Base-by-base conservation (phyloP, 1,140 invertebrate species). In the Ganaspis sp. region DNA sequence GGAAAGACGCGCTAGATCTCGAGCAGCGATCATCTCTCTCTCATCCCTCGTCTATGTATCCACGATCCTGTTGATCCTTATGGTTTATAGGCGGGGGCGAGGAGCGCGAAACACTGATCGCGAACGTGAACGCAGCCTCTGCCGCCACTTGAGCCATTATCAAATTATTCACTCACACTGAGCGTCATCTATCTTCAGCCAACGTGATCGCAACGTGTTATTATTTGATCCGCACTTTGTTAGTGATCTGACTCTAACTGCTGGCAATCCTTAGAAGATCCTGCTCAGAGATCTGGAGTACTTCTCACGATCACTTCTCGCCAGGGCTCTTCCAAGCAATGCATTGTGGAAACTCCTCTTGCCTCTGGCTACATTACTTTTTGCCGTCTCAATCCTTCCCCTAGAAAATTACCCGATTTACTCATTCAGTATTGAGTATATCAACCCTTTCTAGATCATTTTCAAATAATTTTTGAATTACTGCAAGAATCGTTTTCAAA, bases 191-290 rank as follows among this genome's bases (percentile, higher is more conserved):
- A 90, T 90, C 89, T 90, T 90, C 86, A 77, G 80, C 79, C 77
- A 80, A 76, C 85, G 71, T 85, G 84, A 87, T 88, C 87, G 80
- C 82, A 90, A 90, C 88, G 86, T 90, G 87, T 90, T 90, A 90
- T 90, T 90, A 90, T 90, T 90, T 88, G 87, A 90, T 90, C 89
- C 88, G 90, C 89, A 90, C 89, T 90, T 90, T 90, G 88, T 90
- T 90, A 89, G 89, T 86, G 84, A 90, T 90, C 87, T 85, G 82
- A 87, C 83, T 85, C 80, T 87, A 88, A 87, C 83, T 82, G 83
- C 77, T 83, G 58, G 38, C 69, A 54, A 74, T 79, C 69, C 70
- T 77, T 78, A 76, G 69, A 69, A 83, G 79, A 83, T 85, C 85
- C 85, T 88, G 85, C 83, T 86, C 81, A 71, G 45, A 77, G 83